Evolutionary conservation across 2,888 invertebrate genomes (phyloP).

Genomic region (Ganaspis brasiliensis): DNA sequence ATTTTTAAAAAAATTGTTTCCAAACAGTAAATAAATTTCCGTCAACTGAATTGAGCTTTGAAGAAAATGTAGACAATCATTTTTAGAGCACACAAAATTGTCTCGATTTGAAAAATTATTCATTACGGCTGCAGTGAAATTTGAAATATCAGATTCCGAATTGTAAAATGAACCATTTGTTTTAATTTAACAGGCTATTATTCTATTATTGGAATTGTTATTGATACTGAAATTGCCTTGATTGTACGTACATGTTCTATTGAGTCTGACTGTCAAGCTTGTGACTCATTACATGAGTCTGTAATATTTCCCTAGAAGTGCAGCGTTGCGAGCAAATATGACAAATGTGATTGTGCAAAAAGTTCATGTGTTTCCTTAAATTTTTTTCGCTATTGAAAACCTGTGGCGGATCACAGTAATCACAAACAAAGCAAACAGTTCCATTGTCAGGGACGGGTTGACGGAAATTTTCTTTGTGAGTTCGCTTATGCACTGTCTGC

Average conservation of each 20-base stretch:
- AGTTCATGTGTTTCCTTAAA: constrained; percentile 55
- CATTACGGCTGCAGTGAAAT: too few relatives aligned
- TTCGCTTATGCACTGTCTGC: background rate
- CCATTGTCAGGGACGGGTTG: background rate
- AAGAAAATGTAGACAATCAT: too few relatives aligned
- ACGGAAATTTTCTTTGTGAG: background rate
- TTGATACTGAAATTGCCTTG: background rate
- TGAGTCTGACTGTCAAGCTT: background rate
- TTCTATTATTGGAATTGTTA: too few relatives aligned
- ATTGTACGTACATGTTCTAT: background rate
- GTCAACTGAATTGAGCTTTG: too few relatives aligned
- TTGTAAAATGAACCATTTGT: too few relatives aligned
- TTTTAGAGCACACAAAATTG: too few relatives aligned
- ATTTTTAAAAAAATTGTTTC: too few relatives aligned
- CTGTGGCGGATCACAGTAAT: constrained; percentile 54
- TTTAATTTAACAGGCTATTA: too few relatives aligned
- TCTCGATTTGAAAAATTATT: too few relatives aligned
- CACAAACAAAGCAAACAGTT: constrained; percentile 55
- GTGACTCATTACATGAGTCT: constrained; percentile 42
- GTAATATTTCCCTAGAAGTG: constrained; percentile 36
- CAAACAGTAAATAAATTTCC: too few relatives aligned
- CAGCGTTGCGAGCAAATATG: constrained; percentile 55
- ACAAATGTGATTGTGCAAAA: constrained; percentile 58
- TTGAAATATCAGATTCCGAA: too few relatives aligned
- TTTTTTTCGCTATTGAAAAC: constrained; percentile 40